Percentiles rank a stretch among this genome's conserved stretches.
Evolutionary conservation across 2,797 vertebrate species (phyloP).

Genomic region (Sphenopsis melanotis): DNA sequence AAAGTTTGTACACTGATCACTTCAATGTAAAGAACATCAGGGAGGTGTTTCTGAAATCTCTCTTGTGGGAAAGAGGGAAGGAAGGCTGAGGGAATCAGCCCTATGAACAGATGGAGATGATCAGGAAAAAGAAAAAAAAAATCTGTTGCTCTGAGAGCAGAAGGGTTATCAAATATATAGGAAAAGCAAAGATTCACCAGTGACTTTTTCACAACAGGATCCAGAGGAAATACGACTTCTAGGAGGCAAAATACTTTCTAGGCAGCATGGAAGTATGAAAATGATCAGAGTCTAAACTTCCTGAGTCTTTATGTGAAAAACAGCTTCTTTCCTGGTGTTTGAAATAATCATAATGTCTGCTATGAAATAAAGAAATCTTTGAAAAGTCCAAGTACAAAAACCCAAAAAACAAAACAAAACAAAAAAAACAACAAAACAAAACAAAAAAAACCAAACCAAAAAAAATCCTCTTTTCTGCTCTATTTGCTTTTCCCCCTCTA

Average conservation of each 20-base stretch:
- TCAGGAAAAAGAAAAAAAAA: not conserved
- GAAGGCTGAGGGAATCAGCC: not conserved
- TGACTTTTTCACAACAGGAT: slow-evolving; percentile 2
- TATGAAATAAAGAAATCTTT: slow-evolving; percentile 67
- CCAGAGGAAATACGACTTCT: not conserved
- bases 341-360: not conserved
- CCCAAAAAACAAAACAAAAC: too few species aligned
- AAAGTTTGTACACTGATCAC: slow-evolving; percentile 62
- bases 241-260: not conserved
- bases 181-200: not conserved
- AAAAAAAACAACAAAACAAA: not conserved
- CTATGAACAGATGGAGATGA: not conserved
- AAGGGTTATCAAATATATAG: not conserved
- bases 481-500: slow-evolving; percentile 66
- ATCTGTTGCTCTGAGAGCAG: not conserved
- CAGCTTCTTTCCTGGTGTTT: slow-evolving; percentile 22
- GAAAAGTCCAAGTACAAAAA: not conserved
- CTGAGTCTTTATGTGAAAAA: slow-evolving; percentile 23
- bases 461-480: slow-evolving; percentile 70
- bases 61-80: not conserved
- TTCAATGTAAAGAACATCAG: not conserved
- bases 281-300: slow-evolving; percentile 63
- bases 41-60: not conserved
- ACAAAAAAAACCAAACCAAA: not conserved
- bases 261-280: slow-evolving; percentile 46